A percentile compares a stretch with the other conserved stretches of the same genome.
Conservation (phyloP, 2,113 vertebrate genomes). For the Scatophagus argus region DNA sequence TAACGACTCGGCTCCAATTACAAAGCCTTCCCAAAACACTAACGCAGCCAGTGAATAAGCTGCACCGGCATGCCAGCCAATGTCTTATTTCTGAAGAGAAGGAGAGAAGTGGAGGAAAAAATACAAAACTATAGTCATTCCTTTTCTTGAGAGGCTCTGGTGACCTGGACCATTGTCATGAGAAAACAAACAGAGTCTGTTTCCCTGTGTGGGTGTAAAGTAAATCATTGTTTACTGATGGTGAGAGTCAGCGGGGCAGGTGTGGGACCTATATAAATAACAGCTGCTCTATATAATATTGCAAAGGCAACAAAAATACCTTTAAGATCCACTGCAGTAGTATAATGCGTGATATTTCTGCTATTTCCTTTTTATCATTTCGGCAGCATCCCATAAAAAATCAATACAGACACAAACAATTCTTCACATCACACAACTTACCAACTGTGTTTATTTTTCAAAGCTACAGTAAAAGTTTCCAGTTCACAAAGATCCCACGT, state of each 20-base stretch:
- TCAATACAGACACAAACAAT: conserved; percentile 5
- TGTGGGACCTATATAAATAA: conserved; percentile 79
- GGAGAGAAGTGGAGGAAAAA: conserved; percentile 8
- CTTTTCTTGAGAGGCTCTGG: conserved; percentile 48
- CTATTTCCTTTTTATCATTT: not conserved
- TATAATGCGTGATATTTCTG: not conserved
- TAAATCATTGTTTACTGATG: conserved; percentile 81
- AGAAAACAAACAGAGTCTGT: conserved; percentile 70
- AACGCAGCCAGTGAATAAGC: conserved; percentile 54
- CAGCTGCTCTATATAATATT: conserved; percentile 74
- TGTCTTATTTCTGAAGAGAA: conserved; percentile 34
- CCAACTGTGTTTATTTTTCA: not conserved
- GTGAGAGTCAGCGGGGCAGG: conserved; percentile 74
- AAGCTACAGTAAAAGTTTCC: not conserved
- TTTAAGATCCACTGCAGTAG: conserved; percentile 12
- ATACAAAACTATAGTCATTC: conserved; percentile 37
- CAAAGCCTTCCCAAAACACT: conserved; percentile 71
- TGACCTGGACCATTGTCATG: conserved; percentile 65
- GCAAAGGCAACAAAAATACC: conserved; percentile 15
- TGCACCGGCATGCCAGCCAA: conserved; percentile 37
- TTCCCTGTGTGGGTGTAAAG: conserved; percentile 45
- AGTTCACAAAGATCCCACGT: not conserved
- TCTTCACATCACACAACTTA: conserved; percentile 10
- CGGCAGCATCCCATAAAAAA: not conserved
- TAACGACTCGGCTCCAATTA: conserved; percentile 74